Evolutionary conservation across 2,113 vertebrate species (phyloP).

Genomic region (Gopherus evgoodei): DNA sequence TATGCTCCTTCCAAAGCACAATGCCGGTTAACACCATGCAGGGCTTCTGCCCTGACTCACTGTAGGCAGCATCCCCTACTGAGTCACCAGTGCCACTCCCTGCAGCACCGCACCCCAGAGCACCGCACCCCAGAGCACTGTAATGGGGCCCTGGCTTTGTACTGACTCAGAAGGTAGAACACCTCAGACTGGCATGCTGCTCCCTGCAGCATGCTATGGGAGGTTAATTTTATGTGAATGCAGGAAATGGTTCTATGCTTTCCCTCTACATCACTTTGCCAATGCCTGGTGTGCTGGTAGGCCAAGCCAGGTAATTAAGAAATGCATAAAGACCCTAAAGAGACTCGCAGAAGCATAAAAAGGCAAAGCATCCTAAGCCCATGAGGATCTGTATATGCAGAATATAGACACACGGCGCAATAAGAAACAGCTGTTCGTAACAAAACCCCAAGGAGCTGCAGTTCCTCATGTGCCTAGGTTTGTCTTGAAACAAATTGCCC

Average conservation of each 20-base stretch:
- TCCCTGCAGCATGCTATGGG: not conserved
- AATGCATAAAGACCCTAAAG: not conserved
- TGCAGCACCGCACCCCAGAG: not conserved
- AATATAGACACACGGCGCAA: fast-evolving
- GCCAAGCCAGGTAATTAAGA: not conserved
- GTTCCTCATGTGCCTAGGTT: fast-evolving
- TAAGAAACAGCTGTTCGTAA: not conserved
- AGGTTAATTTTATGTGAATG: not conserved
- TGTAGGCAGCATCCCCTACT: not conserved
- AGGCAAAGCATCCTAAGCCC: not conserved
- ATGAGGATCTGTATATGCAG: not conserved
- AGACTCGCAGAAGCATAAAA: slow-evolving; percentile 16
- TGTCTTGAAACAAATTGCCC: not conserved
- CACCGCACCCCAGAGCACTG: not conserved
- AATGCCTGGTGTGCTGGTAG: not conserved
- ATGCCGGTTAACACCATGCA: not conserved
- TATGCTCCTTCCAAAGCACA: not conserved
- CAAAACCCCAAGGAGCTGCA: not conserved
- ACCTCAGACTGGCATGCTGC: not conserved
- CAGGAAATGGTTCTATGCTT: not conserved
- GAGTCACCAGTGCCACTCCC: not conserved
- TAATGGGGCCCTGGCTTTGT: not conserved
- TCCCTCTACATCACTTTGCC: not conserved
- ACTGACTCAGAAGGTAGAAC: not conserved
- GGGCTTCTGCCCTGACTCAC: not conserved